Conservation (phyloP, 2,797 vertebrate species). For the Epinephelus malabaricus region DNA sequence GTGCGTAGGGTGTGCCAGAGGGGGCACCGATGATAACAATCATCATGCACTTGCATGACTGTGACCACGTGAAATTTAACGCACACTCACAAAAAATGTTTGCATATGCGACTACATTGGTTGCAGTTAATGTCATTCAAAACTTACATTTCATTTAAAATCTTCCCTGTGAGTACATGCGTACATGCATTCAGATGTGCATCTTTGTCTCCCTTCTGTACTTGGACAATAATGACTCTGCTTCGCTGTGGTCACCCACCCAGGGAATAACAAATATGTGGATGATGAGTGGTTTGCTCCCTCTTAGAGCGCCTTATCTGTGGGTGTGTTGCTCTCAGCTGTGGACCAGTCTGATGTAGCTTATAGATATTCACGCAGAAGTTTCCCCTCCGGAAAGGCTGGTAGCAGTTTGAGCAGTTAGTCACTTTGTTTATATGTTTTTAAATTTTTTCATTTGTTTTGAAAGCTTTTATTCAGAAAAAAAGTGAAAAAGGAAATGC, state of each 20-base stretch:
- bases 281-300: conserved; percentile 26
- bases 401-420: not conserved
- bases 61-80: too few species aligned
- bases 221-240: not conserved
- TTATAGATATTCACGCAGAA: conserved; percentile 54
- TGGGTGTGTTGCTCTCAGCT: conserved; percentile 58
- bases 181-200: not conserved
- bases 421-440: not conserved
- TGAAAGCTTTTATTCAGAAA: not conserved
- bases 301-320: conserved; percentile 55
- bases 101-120: too few species aligned
- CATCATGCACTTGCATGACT: too few species aligned
- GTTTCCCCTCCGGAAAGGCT: conserved; percentile 34
- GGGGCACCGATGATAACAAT: too few species aligned
- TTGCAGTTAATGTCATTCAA: too few species aligned
- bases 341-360: conserved; percentile 53
- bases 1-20: too few species aligned
- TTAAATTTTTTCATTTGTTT: not conserved
- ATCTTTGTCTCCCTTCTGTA: not conserved
- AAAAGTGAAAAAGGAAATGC: too few species aligned
- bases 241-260: not conserved
- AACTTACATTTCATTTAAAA: too few species aligned
- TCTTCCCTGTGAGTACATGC: not conserved
- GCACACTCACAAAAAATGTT: too few species aligned
- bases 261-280: conserved; percentile 44